phyloP scores from a whole-genome alignment of 2,888 invertebrate species.

The Glaucopsyche alexis region DNA sequence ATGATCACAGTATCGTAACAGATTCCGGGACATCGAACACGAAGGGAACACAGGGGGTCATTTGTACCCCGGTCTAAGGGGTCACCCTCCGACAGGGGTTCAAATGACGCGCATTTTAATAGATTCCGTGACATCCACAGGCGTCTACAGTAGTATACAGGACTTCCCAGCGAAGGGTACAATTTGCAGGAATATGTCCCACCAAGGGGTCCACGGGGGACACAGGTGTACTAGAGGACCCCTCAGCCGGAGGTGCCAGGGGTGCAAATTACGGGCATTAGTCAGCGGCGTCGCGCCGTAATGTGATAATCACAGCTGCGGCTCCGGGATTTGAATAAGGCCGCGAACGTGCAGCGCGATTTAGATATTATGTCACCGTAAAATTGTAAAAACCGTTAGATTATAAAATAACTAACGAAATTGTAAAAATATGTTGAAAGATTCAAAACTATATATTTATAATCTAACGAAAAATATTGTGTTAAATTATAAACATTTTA shows the following conservation, averaged over 20 bases:
- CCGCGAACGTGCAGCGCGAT: neutral
- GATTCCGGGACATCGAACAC: neutral
- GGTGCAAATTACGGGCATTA: conserved; percentile 8
- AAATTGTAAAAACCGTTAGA: too few relatives aligned
- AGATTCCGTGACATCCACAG: neutral
- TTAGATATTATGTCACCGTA: too few relatives aligned
- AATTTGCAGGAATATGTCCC: too few relatives aligned
- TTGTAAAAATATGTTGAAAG: too few relatives aligned
- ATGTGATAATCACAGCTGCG: conserved; percentile 16
- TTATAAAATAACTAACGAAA: too few relatives aligned
- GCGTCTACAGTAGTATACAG: neutral
- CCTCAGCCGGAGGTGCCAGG: neutral
- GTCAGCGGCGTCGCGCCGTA: neutral
- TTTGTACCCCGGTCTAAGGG: neutral
- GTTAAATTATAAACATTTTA: too few relatives aligned
- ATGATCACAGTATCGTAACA: neutral
- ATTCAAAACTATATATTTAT: too few relatives aligned
- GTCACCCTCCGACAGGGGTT: neutral
- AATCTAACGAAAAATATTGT: too few relatives aligned
- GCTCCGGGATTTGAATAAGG: neutral
- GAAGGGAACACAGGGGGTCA: neutral
- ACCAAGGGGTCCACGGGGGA: neutral
- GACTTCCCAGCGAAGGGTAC: too few relatives aligned
- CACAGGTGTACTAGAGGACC: neutral
- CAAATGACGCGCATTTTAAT: neutral